Evolutionary conservation across 2,888 invertebrate species (phyloP).

Genomic region (Chrysotoxum bicinctum): DNA sequence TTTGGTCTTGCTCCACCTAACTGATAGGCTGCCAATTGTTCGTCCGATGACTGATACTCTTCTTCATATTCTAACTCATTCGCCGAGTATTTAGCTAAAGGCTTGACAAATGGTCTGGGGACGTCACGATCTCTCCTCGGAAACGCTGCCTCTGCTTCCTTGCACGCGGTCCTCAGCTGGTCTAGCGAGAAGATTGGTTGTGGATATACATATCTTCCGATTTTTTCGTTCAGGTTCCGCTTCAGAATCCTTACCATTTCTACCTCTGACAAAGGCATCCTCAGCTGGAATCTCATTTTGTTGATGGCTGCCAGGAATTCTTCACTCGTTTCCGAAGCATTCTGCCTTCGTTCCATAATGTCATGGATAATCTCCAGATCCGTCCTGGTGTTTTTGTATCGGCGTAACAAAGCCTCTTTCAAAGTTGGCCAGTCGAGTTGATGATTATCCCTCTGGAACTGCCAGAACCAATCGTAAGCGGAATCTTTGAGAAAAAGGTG

Average conservation of each 20-base stretch:
- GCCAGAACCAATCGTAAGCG: slow-evolving; percentile 2
- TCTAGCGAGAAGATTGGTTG: not conserved
- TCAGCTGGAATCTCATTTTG: not conserved
- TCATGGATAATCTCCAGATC: not conserved
- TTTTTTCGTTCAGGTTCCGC: not conserved
- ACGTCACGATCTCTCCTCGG: not conserved
- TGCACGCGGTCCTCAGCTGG: not conserved
- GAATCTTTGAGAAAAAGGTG: not conserved
- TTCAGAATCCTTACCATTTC: not conserved
- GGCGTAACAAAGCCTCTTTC: not conserved
- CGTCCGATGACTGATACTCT: not conserved
- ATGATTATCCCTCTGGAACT: too few species aligned
- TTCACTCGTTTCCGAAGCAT: too few species aligned
- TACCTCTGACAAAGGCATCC: not conserved
- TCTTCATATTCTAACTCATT: not conserved
- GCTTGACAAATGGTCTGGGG: not conserved
- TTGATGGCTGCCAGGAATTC: not conserved
- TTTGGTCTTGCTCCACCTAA: too few species aligned
- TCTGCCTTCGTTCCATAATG: not conserved
- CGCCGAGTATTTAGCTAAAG: not conserved
- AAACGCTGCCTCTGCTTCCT: not conserved
- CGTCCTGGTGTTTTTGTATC: not conserved
- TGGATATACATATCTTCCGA: not conserved
- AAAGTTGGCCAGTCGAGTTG: too few species aligned
- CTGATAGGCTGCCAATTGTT: not conserved